Base-by-base conservation (phyloP, 1,140 invertebrate genomes). In the Cotesia chilonis region DNA sequence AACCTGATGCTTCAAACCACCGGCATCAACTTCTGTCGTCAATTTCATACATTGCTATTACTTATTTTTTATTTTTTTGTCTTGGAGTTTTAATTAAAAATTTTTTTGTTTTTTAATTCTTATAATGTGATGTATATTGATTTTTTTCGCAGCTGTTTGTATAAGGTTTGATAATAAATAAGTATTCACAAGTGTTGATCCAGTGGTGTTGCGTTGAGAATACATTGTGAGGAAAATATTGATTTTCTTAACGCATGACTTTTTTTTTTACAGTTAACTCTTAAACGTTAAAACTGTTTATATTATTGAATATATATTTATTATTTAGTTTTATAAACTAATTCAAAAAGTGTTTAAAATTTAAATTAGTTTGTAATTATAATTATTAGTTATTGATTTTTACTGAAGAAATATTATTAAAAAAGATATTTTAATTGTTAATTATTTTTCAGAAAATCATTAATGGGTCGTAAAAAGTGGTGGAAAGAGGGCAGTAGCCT, bases 401-500 rank as follows among this genome's bases (percentile, higher is more conserved):
- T 55, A 14, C 0, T 20, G 54, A 12, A 28, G 28, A 28, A 28
- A 1, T 28, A 28, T 55, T 55, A 36, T 59, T 68, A 17, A 59
- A 0, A 36, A 12, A 7, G 38, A 5, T 57, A 59, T 14, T 51
- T 38, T 59, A 38, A 38, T 7, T n/a, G 36, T 1, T 41, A 5
- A n/a, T n/a, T n/a, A 59, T 36, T 57, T 78, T 83, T 66, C 70
- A 82, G 81, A 73, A 75, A 77, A 10, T 35, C 60, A 83, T 83
- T 79, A 79, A 87, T 87, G 85, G 81, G 83, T 76, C 81, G 79
- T 78, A 85, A 84, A 83, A 77, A 76, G 76, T 82, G 82, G 80
- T 81, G 81, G 81, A 76, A 70, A 55, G 80, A 80, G 71, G 77
- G 81, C 66, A 67, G 41, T 28, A 52, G 65, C 65, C 76, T 82